These are phyloP conservation scores for Chaenogobius annularis DNA, from an alignment of 2,113 vertebrate genomes.

Conservation along the genomic window DNA sequence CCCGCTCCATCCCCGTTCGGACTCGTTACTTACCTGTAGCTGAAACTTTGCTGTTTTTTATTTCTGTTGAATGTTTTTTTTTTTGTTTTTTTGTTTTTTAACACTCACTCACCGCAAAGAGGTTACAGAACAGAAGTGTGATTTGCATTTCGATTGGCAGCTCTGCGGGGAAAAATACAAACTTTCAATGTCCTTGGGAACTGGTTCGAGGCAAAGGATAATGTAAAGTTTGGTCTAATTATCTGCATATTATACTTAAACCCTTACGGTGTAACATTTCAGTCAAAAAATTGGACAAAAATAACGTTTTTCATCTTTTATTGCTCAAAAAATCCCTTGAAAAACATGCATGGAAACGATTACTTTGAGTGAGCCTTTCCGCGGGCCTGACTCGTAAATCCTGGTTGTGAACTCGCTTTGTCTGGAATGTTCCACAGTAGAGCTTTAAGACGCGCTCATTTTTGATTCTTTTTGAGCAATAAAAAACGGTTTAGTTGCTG, in stretches of 20 bases:
- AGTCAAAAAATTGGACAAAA: not conserved
- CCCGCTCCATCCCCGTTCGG: constrained; percentile 10
- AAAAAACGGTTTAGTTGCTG: not conserved
- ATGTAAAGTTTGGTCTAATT: too few species aligned
- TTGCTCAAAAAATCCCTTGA: not conserved
- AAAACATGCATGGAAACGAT: not conserved
- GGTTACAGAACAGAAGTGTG: constrained; percentile 56
- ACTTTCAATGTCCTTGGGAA: constrained; percentile 41
- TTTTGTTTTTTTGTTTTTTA: too few species aligned
- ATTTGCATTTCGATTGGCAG: constrained; percentile 60
- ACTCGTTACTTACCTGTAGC: not conserved
- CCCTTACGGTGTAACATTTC: not conserved
- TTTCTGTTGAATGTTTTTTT: constrained; percentile 68
- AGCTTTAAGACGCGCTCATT: not conserved
- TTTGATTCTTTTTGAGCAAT: not conserved
- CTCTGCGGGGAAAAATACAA: constrained; percentile 34
- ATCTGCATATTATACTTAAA: not conserved
- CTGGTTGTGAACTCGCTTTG: not conserved
- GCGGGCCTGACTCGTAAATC: not conserved
- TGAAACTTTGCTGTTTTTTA: constrained; percentile 45
- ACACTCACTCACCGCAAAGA: constrained; percentile 59
- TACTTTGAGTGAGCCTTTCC: not conserved
- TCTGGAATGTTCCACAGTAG: not conserved
- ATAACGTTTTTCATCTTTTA: not conserved
- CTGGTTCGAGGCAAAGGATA: not conserved